phyloP scores from a whole-genome alignment of 2,113 vertebrate genomes.

The Halcyon senegalensis region DNA sequence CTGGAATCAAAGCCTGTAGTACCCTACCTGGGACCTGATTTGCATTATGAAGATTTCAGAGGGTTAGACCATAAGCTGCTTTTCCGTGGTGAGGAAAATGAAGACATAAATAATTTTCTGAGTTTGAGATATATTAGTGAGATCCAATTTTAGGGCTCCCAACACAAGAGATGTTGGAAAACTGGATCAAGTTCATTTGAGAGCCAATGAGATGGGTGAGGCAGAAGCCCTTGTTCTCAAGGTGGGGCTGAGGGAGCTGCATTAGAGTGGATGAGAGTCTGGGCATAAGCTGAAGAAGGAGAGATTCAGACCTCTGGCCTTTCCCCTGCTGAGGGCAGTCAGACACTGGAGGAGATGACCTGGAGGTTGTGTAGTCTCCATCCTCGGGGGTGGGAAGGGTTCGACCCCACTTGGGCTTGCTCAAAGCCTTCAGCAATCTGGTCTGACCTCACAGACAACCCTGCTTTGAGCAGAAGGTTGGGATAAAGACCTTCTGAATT shows the following conservation, averaged over 20 bases:
- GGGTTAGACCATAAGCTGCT: background rate
- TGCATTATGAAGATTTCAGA: background rate
- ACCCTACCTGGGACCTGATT: background rate
- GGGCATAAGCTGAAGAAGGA: background rate
- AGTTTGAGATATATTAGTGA: background rate
- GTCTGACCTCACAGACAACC: background rate
- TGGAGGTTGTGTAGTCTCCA: background rate
- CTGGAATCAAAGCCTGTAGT: background rate
- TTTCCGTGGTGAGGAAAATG: background rate
- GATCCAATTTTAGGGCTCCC: background rate
- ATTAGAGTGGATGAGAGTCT: background rate
- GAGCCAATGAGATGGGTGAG: background rate
- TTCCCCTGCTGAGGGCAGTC: background rate
- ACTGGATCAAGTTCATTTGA: background rate
- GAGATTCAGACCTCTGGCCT: background rate
- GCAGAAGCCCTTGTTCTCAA: background rate
- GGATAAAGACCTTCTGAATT: background rate
- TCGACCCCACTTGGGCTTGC: background rate
- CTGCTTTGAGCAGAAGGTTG: background rate
- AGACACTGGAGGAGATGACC: background rate
- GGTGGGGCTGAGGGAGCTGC: background rate
- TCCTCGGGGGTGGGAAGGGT: background rate
- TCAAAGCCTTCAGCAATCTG: background rate
- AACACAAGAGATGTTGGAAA: background rate
- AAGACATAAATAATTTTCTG: background rate